Conservation (phyloP, 1,140 invertebrate genomes). For the Achatina immaculata region DNA sequence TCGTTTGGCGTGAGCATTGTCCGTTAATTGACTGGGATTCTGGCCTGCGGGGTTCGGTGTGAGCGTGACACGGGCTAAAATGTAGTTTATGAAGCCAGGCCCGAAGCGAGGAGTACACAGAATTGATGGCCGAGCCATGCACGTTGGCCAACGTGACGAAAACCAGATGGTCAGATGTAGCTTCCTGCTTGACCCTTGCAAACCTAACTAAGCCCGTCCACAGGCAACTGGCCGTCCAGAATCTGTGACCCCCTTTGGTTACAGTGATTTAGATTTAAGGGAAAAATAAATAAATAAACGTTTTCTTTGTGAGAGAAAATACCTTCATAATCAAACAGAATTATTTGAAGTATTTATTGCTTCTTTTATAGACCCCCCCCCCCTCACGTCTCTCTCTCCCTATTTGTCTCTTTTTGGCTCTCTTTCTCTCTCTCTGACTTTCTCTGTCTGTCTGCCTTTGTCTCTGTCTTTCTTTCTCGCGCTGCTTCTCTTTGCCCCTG, state of each 20-base stretch:
- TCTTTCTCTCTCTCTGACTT: slow-evolving; percentile 24
- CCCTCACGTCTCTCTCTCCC: not conserved
- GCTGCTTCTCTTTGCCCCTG: not conserved
- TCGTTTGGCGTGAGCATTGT: not conserved
- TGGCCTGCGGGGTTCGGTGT: not conserved
- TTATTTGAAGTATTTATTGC: not conserved
- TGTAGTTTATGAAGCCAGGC: not conserved
- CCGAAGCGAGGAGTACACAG: not conserved
- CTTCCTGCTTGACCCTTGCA: not conserved
- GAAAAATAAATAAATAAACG: not conserved
- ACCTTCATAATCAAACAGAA: not conserved
- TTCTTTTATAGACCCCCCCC: not conserved
- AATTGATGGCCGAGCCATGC: not conserved
- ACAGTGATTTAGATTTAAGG: not conserved
- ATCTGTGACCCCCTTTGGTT: not conserved
- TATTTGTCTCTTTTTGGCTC: not conserved
- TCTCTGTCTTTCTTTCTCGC: not conserved
- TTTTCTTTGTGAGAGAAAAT: not conserved
- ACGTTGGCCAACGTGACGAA: not conserved
- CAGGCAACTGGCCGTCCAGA: not conserved
- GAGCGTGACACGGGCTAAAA: slow-evolving; percentile 29
- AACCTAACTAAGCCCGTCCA: not conserved
- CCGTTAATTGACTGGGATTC: slow-evolving; percentile 18
- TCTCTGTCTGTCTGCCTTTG: slow-evolving; percentile 1
- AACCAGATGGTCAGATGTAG: slow-evolving; percentile 27